Evolutionary conservation across 2,888 invertebrate species (phyloP).

Genomic region (Cheilosia pagana): DNA sequence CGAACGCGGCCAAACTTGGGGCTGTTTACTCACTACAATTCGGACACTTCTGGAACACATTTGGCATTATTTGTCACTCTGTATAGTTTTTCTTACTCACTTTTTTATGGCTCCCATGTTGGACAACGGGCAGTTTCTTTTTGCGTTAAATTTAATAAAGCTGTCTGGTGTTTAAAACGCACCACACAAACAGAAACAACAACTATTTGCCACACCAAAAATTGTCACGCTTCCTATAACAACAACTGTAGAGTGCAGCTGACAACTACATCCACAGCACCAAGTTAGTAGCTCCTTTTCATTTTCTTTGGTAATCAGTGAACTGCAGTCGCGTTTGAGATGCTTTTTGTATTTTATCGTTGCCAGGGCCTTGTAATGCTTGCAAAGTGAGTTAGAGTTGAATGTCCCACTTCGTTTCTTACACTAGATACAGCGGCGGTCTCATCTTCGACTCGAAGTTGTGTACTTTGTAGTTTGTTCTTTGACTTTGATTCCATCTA

Average conservation of each 20-base stretch:
- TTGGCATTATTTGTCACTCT: too few species aligned
- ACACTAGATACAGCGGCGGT: background rate
- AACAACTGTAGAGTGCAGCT: background rate
- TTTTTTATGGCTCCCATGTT: too few species aligned
- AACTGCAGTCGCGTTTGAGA: constrained; percentile 29
- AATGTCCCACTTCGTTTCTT: constrained; percentile 31
- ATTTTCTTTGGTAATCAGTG: constrained; percentile 30
- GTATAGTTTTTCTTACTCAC: too few species aligned
- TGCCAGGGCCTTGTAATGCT: constrained; percentile 15
- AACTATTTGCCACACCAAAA: too few species aligned
- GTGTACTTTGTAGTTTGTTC: background rate
- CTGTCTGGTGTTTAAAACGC: too few species aligned
- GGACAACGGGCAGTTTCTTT: too few species aligned
- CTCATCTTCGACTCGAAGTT: constrained; percentile 13
- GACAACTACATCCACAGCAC: background rate
- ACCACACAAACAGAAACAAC: too few species aligned
- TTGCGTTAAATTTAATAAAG: too few species aligned
- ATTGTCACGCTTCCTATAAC: too few species aligned
- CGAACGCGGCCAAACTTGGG: too few species aligned
- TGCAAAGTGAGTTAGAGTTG: constrained; percentile 35
- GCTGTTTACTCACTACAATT: too few species aligned
- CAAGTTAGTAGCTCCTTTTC: constrained; percentile 8
- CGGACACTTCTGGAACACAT: too few species aligned
- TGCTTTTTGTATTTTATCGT: constrained; percentile 9
- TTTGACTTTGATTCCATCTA: constrained; percentile 24